Base-by-base conservation (phyloP, 2,888 invertebrate species). In the Hydriomena furcata region DNA sequence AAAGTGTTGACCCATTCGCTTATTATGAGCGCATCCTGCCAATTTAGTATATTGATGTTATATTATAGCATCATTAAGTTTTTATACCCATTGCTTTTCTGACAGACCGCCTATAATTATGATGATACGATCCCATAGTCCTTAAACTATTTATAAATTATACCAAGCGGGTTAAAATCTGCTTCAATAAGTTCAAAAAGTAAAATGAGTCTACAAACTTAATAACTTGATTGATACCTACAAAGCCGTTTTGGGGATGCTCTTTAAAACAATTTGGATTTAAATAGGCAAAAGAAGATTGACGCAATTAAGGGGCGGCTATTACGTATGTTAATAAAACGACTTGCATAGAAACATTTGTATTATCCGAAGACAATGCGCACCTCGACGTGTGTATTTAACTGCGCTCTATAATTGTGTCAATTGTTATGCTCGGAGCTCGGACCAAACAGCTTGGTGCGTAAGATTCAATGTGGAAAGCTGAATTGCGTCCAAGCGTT, bases 41-140 rank as follows among this genome's bases (percentile, higher is more conserved):
- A 87, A 87, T 89, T 87, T 84, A 82, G 77, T 84, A 82, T 86
- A 87, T 88, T 81, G 84, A 83, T 77, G 82, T 83, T 79, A 76
- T 78, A 87, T 86, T 84, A 86, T 79, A 76, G 76, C 63, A 71
- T 79, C 83, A 87, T 88, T 88, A 83, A 78, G 66, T 86, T 88
- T 88, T 89, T 87, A 82, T 84, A 76, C 60, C 71, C 73, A 68
- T 67, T 76, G 72, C 79, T 71, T 81, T 76, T 80, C 73, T 73
- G 73, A 72, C 63, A 71, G 65, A 66, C 81, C 83, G 82, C 73
- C 82, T 82, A 75, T 88, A 83, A 88, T 89, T 87, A 87, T 76
- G 73, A 78, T 76, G 73, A 79, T 82, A 76, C 71, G 73, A 77
- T 68, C 62, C 55, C 72, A 74, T 73, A 73, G 73, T 80, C 79